Base-by-base conservation (phyloP, 2,888 invertebrate genomes). In the Nipponacmea schrenckii region DNA sequence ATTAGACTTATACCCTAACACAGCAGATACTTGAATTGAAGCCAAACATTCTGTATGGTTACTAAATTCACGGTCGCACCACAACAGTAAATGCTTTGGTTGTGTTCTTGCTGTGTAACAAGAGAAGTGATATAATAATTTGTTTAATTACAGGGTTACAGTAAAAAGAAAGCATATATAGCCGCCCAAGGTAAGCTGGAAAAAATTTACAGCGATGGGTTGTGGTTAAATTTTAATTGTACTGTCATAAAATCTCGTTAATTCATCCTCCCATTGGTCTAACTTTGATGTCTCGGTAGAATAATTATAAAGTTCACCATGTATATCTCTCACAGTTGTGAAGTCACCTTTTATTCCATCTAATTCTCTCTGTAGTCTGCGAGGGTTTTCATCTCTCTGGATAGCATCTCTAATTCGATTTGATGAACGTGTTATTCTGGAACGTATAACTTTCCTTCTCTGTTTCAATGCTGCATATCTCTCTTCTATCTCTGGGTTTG, bases 371-470 rank as follows among this genome's bases (percentile, higher is more conserved):
- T 20, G 8, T 4, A 56, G 56, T 56, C 56, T 56, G 20, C 56
- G n/a, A n/a, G n/a, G 56, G 24, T 56, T 56, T 20, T 56, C 56
- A 14, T 56, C n/a, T 56, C 56, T 56, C 56, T 20, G 56, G n/a
- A 56, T 56, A 1, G 56, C 56, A 20, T 56, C 20, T n/a, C 56
- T n/a, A 14, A 56, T 56, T 56, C 56, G n/a, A 20, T 56, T 56
- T 1, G 56, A 56, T n/a, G 56, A 56, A 20, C 56, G 56, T 20
- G 56, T 20, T 56, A 56, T 56, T 56, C 56, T 56, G 2, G 20
- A n/a, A 8, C 56, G 56, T 20, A 56, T 24, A 20, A 56, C n/a
- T 20, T 56, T 56, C 20, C 56, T 56, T 7, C 12, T 20, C 56
- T 56, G 56, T 56, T 56, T 56, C 1, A 56, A 12, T 56, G 56